Conservation (phyloP, 2,888 invertebrate species). For the Urechis unicinctus region DNA sequence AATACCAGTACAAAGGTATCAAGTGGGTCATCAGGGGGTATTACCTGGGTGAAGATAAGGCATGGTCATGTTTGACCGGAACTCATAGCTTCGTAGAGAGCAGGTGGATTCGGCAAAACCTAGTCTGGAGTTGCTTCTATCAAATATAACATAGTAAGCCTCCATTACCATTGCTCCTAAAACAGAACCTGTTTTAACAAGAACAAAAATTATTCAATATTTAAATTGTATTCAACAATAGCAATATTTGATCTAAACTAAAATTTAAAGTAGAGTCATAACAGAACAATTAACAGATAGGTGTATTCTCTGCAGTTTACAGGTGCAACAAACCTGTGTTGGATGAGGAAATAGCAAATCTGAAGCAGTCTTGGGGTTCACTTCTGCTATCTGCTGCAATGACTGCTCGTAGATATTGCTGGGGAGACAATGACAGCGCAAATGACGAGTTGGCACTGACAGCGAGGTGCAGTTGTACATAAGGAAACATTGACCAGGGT, state of each 20-base stretch:
- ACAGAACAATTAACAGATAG: no score
- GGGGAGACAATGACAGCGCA: constrained; percentile 36
- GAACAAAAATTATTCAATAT: neutral
- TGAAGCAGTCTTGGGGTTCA: constrained; percentile 30
- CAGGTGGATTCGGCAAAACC: constrained; percentile 47
- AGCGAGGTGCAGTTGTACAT: constrained; percentile 32
- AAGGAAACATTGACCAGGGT: constrained; percentile 38
- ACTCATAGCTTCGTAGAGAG: constrained; percentile 3
- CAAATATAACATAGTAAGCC: constrained; percentile 50
- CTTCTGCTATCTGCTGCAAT: neutral
- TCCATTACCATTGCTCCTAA: constrained; percentile 51
- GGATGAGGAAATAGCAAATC: constrained; percentile 42
- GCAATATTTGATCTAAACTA: neutral
- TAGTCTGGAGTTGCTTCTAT: constrained; percentile 39
- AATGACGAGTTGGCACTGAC: constrained; percentile 30
- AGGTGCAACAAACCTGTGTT: constrained; percentile 27
- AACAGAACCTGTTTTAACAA: constrained; percentile 35
- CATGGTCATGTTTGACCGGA: neutral
- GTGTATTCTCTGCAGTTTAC: no score
- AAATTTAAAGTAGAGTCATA: no score
- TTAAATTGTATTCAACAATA: neutral
- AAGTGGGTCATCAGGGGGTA: no score
- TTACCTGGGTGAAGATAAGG: neutral
- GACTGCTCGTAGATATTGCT: constrained; percentile 40
- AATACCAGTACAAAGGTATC: no score